phyloP scores from a whole-genome alignment of 1,140 invertebrate species.

The Drosophila lowei region DNA sequence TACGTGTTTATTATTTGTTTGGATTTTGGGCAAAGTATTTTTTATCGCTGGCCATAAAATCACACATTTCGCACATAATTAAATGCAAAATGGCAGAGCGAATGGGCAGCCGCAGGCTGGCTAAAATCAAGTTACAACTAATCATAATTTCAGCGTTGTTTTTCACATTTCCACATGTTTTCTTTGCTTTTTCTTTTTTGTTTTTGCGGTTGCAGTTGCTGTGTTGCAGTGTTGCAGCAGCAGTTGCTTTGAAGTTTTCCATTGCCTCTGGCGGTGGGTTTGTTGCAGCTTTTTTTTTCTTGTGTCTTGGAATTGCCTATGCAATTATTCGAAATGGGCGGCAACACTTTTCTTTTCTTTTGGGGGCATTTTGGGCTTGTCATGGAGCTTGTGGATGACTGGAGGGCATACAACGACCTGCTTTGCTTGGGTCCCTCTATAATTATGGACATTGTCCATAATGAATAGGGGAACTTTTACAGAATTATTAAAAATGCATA shows the following conservation, averaged over 20 bases:
- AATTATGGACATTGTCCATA: no score
- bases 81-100: constrained; percentile 48
- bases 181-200: background rate
- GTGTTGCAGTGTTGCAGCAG: background rate
- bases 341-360: constrained; percentile 30
- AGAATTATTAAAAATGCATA: no score
- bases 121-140: constrained; percentile 72
- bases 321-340: constrained; percentile 67
- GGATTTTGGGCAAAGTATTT: constrained; percentile 13
- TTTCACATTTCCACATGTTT: constrained; percentile 15
- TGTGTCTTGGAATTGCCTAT: constrained; percentile 32
- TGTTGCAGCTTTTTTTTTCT: constrained; percentile 36
- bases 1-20: constrained; percentile 27
- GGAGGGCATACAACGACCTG: constrained; percentile 30
- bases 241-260: constrained; percentile 38
- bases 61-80: constrained; percentile 75
- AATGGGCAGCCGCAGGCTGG: constrained; percentile 29
- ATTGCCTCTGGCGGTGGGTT: constrained; percentile 18
- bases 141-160: constrained; percentile 54
- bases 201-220: constrained; percentile 38
- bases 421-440: background rate
- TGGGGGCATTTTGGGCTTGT: constrained; percentile 43
- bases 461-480: constrained; percentile 1
- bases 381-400: constrained; percentile 27
- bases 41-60: constrained; percentile 49